phyloP scores from a whole-genome alignment of 64 coral and sea anemone genomes.

The Stichodactyla helianthus region DNA sequence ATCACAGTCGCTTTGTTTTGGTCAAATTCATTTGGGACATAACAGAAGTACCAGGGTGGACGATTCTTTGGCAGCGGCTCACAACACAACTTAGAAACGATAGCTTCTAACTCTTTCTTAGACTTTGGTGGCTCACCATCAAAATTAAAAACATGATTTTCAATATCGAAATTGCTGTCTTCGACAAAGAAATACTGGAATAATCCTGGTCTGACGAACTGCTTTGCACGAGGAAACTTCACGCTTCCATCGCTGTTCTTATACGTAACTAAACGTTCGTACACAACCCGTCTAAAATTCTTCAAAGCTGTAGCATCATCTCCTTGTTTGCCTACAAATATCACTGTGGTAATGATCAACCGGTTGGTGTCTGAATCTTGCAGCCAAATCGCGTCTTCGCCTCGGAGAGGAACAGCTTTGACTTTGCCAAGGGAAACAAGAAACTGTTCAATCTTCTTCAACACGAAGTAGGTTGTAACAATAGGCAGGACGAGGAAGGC shows the following conservation, averaged over 20 bases:
- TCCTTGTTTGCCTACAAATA: neutral
- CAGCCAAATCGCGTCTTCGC: slow-evolving; percentile 80
- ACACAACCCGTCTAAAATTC: slow-evolving; percentile 32
- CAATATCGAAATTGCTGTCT: slow-evolving; percentile 66
- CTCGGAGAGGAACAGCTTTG: slow-evolving; percentile 33
- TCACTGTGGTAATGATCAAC: slow-evolving; percentile 49
- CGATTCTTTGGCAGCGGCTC: slow-evolving; percentile 36
- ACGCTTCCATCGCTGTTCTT: slow-evolving; percentile 58
- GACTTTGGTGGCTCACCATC: slow-evolving; percentile 65
- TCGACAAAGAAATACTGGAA: slow-evolving; percentile 97
- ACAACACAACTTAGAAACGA: slow-evolving; percentile 65
- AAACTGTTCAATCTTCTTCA: slow-evolving; percentile 55
- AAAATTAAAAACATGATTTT: slow-evolving; percentile 79
- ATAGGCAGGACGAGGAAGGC: slow-evolving; percentile 31
- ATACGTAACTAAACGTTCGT: slow-evolving; percentile 50
- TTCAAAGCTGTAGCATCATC: slow-evolving; percentile 42
- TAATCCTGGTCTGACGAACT: slow-evolving; percentile 52
- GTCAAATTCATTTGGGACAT: slow-evolving; percentile 69
- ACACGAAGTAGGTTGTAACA: slow-evolving; percentile 42
- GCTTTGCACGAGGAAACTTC: slow-evolving; percentile 45
- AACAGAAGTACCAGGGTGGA: slow-evolving; percentile 79
- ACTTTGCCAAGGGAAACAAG: neutral
- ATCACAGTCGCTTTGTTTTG: slow-evolving; percentile 31
- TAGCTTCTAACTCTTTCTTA: slow-evolving; percentile 59
- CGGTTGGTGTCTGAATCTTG: slow-evolving; percentile 63